Conservation (phyloP, 2,797 vertebrate species). For the Tinamus major region DNA sequence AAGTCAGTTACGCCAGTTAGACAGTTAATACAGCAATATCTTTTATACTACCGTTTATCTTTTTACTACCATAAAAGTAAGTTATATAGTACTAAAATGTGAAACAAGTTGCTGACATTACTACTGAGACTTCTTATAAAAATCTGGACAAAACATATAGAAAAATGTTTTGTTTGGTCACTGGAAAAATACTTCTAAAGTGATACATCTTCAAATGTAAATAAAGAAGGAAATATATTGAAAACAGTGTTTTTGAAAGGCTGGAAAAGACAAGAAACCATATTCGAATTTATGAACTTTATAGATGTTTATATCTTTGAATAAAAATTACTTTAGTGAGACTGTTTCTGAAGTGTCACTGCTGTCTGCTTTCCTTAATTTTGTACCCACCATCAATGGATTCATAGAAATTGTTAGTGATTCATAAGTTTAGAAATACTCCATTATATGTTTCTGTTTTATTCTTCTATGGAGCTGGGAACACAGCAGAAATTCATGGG, state of each 20-base stretch:
- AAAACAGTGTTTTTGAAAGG: not conserved
- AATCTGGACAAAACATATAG: not conserved
- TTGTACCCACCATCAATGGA: not conserved
- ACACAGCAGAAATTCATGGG: not conserved
- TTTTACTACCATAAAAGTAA: slow-evolving; percentile 8
- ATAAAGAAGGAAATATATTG: not conserved
- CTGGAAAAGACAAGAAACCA: not conserved
- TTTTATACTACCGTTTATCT: not conserved
- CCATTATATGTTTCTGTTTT: not conserved
- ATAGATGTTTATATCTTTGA: not conserved
- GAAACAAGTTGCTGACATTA: not conserved
- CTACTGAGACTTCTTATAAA: not conserved
- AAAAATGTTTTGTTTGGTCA: not conserved
- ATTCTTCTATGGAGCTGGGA: not conserved
- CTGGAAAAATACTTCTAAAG: not conserved
- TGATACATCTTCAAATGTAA: not conserved
- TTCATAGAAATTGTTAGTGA: not conserved
- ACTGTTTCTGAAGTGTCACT: not conserved
- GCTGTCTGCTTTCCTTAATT: not conserved
- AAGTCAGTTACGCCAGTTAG: slow-evolving; percentile 23
- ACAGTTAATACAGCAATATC: not conserved
- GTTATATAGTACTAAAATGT: not conserved
- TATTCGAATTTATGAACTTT: not conserved
- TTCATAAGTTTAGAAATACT: not conserved
- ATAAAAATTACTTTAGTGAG: not conserved